Evolutionary conservation across 2,797 vertebrate species (phyloP).

Genomic region (Girardinus metallicus): DNA sequence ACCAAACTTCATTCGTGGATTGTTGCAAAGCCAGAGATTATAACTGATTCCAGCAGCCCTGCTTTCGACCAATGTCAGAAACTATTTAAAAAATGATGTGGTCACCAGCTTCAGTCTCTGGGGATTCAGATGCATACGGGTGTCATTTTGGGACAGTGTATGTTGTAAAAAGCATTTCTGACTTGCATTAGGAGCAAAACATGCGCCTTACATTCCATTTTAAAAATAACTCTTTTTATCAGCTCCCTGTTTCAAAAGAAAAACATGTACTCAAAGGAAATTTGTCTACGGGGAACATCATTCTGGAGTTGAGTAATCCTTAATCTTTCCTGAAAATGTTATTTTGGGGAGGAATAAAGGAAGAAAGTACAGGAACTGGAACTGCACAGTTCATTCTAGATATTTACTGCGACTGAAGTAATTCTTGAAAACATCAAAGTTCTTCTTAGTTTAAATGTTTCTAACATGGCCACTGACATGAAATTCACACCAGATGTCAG

Average conservation of each 20-base stretch:
- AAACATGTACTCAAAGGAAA: constrained; percentile 25
- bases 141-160: background rate
- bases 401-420: background rate
- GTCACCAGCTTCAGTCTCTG: background rate
- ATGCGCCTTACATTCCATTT: constrained; percentile 41
- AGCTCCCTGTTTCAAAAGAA: constrained; percentile 27
- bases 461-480: background rate
- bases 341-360: background rate
- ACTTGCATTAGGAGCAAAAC: constrained; percentile 8
- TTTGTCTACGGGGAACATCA: constrained; percentile 24
- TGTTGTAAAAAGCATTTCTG: constrained; percentile 15
- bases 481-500: background rate
- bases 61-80: constrained; percentile 32
- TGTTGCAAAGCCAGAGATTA: constrained; percentile 5
- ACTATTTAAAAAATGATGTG: background rate
- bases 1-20: constrained; percentile 20
- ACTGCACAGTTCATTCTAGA: background rate
- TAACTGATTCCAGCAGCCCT: constrained; percentile 18
- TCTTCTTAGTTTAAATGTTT: background rate
- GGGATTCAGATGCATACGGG: background rate
- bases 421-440: background rate
- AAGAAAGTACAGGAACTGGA: background rate
- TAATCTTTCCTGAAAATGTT: constrained; percentile 21
- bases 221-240: constrained; percentile 48
- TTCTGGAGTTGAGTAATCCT: constrained; percentile 40